Evolutionary conservation across 2,888 invertebrate genomes (phyloP), one percentile per base, ranked within the genome.

Genomic region (Aphodius sticticus): DNA sequence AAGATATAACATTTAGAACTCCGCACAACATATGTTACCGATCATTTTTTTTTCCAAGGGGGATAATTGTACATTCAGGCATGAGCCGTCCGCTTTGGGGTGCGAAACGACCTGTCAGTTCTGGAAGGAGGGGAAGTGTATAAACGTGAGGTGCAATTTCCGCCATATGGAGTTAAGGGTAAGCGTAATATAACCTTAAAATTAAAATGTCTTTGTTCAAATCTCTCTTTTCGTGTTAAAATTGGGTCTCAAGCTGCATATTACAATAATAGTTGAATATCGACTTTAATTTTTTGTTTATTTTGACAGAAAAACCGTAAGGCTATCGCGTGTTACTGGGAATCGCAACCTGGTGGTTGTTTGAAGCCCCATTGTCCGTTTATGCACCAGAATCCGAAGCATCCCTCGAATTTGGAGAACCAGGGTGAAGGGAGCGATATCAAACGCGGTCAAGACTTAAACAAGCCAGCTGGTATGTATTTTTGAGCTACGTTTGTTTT

Each of bases 151-250:
- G 84, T 97, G 97, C 89, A 94, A 93, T 87, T 94, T 94, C 86
- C 92, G 96, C 85, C 97, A 97, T 88, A 96, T 96, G 96, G 95
- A 95, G 89, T 91, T 96, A 83, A 92, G 94, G 90, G 95, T 95
- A 89, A 88, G 91, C 26, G 26, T 16, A 14, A 82, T 72, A 35
- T 76, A 14, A 53, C 15, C 36, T 70, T 80, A 74, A 70, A 79
- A 71, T 53, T 37, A 37, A 81, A 4, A 16, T n/a, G n/a, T n/a
- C n/a, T 6, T 0, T 26, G 69, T 74, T n/a, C n/a, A n/a, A n/a
- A n/a, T n/a, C n/a, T n/a, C 26, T 26, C 26, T 26, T 26, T 2
- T 26, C 26, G 26, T 26, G 26, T 26, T 26, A 26, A 26, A 26
- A 26, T 6, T 6, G 36, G 2, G n/a, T 5, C 14, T 76, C 69